A percentile compares a stretch with the other conserved stretches of the same genome.
These are phyloP conservation scores for Homarus americanus DNA, from an alignment of 1,140 invertebrate genomes.

Conservation along the genomic window DNA sequence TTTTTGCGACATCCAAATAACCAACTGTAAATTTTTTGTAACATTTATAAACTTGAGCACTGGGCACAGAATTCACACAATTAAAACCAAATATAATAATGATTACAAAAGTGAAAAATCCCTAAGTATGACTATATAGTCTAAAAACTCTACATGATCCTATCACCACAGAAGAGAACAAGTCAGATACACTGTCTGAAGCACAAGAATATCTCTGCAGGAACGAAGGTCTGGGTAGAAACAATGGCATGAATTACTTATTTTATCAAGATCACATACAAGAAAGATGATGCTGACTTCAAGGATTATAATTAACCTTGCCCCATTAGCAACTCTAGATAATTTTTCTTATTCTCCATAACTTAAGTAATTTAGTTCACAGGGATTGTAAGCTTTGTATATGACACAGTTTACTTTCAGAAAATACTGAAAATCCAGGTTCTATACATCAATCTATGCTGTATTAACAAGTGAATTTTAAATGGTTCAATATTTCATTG, in stretches of 20 bases:
- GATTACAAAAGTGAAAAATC: slow-evolving; percentile 54
- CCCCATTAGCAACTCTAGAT: slow-evolving; percentile 18
- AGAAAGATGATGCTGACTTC: slow-evolving; percentile 6
- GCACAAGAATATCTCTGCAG: slow-evolving; percentile 42
- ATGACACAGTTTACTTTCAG: slow-evolving; percentile 16
- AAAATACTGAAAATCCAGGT: slow-evolving; percentile 16
- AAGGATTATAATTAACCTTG: background rate
- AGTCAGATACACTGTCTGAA: slow-evolving; percentile 26
- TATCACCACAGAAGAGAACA: slow-evolving; percentile 58
- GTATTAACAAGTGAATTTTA: slow-evolving; percentile 62
- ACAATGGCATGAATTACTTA: slow-evolving; percentile 17
- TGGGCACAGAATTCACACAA: slow-evolving; percentile 35
- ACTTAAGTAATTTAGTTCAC: slow-evolving; percentile 8
- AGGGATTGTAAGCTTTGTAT: slow-evolving; percentile 41
- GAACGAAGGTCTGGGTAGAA: slow-evolving; percentile 34
- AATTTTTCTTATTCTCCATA: slow-evolving; percentile 2
- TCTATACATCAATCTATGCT: slow-evolving; percentile 41
- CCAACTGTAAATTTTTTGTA: slow-evolving; percentile 13
- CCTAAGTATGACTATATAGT: slow-evolving; percentile 53
- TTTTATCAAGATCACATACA: slow-evolving; percentile 5
- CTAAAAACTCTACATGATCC: slow-evolving; percentile 58
- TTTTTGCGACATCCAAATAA: slow-evolving; percentile 36
- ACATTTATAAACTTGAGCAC: slow-evolving; percentile 55
- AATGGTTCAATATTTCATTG: slow-evolving; percentile 42
- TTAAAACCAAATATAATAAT: slow-evolving; percentile 53